Evolutionary conservation across 2,797 vertebrate genomes (phyloP).

Genomic region (Phoxinus dragarum): DNA sequence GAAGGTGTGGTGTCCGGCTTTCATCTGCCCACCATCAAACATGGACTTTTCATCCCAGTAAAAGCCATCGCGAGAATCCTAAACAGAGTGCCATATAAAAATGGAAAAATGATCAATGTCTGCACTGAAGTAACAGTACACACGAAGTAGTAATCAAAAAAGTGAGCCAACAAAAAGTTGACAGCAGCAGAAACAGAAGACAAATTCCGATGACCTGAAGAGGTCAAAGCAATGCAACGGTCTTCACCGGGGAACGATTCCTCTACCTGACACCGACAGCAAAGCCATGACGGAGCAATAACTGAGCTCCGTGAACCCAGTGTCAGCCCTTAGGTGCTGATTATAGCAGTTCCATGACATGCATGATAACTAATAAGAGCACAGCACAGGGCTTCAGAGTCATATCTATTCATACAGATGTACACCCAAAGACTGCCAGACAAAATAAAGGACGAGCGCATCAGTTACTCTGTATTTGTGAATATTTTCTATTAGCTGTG

Average conservation of each 20-base stretch:
- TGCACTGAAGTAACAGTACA: neutral
- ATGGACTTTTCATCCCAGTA: neutral
- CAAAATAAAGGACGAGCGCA: neutral
- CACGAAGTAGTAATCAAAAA: neutral
- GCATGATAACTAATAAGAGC: slow-evolving; percentile 43
- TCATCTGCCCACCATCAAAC: slow-evolving; percentile 23
- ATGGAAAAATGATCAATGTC: neutral
- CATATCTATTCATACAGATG: slow-evolving; percentile 10
- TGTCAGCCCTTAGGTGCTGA: slow-evolving; percentile 39
- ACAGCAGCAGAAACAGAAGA: neutral
- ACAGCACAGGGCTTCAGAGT: neutral
- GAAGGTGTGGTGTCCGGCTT: slow-evolving; percentile 9
- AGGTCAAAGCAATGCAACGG: slow-evolving; percentile 11
- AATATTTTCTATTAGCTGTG: neutral
- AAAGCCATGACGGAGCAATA: slow-evolving; percentile 38
- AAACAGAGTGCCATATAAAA: neutral
- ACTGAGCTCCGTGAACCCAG: slow-evolving; percentile 7
- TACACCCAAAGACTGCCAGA: slow-evolving; percentile 10
- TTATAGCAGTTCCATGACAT: slow-evolving; percentile 40
- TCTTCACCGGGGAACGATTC: neutral
- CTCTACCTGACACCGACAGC: neutral
- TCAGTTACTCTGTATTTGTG: neutral
- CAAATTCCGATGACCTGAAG: neutral
- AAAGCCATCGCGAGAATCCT: neutral
- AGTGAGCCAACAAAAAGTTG: slow-evolving; percentile 1